Evolutionary conservation across 2,888 invertebrate species (phyloP), one percentile per base, ranked within the genome.

Genomic region (Octonoba sinensis): DNA sequence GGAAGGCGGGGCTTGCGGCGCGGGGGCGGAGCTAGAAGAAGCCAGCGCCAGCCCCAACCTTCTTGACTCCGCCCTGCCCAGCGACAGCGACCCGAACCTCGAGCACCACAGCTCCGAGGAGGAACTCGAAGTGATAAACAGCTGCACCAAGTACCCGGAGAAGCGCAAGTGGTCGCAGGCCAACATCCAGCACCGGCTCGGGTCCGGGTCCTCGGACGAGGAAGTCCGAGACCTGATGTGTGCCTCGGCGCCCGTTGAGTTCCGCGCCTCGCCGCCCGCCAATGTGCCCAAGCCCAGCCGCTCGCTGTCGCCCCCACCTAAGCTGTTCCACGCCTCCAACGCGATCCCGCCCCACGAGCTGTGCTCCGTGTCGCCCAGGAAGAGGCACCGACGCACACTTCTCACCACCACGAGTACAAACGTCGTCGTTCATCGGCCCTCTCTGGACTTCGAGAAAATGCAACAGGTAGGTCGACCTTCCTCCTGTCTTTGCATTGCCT

Each of bases 361-460:
- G 56, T 86, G 86, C 72, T 83, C 85, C 16, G 85, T 87, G 71
- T 87, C 87, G 16, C 87, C 87, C 27, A 79, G 87, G 71, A 87
- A 87, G 84, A 85, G 87, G 47, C 87, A 87, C 84, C 88, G 89
- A 71, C 87, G 88, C 83, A 86, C 86, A 62, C 71, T 75, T 44
- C 70, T 75, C 27, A 54, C 76, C 56, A 51, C 71, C 60, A 24
- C 64, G n/a, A 72, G 54, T 47, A 69, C 72, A 49, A 66, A 71
- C 57, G 72, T 62, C 64, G 84, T 83, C 66, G 91, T 93, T 86
- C 93, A 93, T 88, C 92, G 96, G 88, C 96, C 96, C 86, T 96
- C 95, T 89, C 92, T 96, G 87, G 96, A 96, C 91, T 96, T 96
- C 89, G 96, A 96, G 90, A 96, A 96, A 91, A 96, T 96, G 96